A percentile compares a stretch with the other conserved stretches of the same genome.
Conservation (phyloP, 2,113 vertebrate genomes). For the Lanius collurio region DNA sequence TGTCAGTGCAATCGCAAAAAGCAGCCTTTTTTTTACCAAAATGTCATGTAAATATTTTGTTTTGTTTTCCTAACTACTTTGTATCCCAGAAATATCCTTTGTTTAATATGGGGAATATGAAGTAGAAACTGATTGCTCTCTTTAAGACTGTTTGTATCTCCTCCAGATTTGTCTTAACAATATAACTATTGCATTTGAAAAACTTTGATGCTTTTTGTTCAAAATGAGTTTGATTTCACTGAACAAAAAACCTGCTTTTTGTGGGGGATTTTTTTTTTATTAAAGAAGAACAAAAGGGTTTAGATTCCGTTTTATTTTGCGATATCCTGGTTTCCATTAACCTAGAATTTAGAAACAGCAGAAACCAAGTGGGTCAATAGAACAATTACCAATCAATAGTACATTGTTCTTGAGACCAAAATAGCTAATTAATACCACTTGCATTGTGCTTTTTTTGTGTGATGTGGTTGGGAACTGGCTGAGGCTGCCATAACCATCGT, state of each 20-base stretch:
- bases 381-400: conserved; percentile 54
- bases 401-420: conserved; percentile 58
- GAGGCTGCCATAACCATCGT: neutral
- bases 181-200: neutral
- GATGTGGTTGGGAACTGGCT: conserved; percentile 42
- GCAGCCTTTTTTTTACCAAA: neutral
- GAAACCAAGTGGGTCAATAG: conserved; percentile 23
- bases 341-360: conserved; percentile 11
- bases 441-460: neutral
- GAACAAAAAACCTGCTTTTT: neutral
- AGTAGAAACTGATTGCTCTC: neutral
- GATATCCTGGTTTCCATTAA: conserved; percentile 43
- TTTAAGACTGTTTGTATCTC: neutral
- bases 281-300: neutral
- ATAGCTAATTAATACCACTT: conserved; percentile 59
- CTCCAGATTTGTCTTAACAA: neutral
- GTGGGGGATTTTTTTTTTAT: neutral
- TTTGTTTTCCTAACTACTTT: neutral
- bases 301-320: neutral
- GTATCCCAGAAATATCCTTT: neutral
- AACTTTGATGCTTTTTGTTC: neutral
- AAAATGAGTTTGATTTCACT: neutral
- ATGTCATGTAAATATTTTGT: neutral
- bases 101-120: neutral
- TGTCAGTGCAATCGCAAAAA: neutral